Evolutionary conservation across 1,140 invertebrate species (phyloP), one percentile per base, ranked within the genome.

Genomic region (Nasonia vitripennis): DNA sequence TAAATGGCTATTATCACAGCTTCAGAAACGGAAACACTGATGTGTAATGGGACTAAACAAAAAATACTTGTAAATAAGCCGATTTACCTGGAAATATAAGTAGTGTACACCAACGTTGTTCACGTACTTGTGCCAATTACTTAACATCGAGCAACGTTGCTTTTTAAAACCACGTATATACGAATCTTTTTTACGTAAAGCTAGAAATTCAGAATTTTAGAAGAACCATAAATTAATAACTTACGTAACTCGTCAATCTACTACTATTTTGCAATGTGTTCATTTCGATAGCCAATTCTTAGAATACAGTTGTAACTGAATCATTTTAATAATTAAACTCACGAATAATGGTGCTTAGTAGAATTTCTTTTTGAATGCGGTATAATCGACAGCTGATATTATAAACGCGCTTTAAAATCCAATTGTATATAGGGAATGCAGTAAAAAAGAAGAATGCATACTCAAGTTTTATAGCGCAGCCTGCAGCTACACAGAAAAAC

Each of bases 21-120:
- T 82, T n/a, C 27, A 34, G 20, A 74, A 55, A 74, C 80, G 70
- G 48, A 82, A 55, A 75, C 11, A 51, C 4, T 20, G 45, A 78
- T 78, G 9, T 78, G 23, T 74, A 71, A 74, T 12, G 51, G 20
- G 9, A 41, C 11, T 17, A 23, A 75, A 31, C 34, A 83, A 83
- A 74, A 83, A 75, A 48, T 81, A 67, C 2, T 75, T 75, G 55
- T 41, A 37, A 75, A 37, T 75, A 41, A 83, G 51, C 6, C 55
- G 20, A 81, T 81, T 73, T 74, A 31, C 11, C 23, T 51, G 68
- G n/a, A 48, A 27, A 73, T 51, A 73, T 45, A 73, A 73, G 41
- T 73, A 81, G 68, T 51, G 48, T 73, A n/a, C 31, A 12, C n/a
- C 27, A 74, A 62, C 6, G 70, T 82, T 51, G 3, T 37, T 37